Evolutionary conservation across 2,113 vertebrate species (phyloP).

Genomic region (Elanus axillaris): DNA sequence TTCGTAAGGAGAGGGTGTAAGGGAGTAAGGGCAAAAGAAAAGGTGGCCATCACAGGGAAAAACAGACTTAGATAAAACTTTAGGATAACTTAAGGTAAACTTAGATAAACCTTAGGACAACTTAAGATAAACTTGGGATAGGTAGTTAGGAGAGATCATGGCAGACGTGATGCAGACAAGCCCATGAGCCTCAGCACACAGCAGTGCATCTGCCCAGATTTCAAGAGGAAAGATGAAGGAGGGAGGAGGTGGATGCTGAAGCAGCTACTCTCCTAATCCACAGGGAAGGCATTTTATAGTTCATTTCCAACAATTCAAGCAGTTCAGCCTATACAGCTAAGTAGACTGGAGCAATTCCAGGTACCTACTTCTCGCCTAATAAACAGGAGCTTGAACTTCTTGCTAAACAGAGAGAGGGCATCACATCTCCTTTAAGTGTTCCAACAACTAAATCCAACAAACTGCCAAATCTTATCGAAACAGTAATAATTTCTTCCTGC

Average conservation of each 20-base stretch:
- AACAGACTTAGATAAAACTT: neutral
- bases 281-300: neutral
- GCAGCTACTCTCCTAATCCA: neutral
- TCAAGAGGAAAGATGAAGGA: neutral
- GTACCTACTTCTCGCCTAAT: neutral
- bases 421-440: neutral
- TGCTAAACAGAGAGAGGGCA: neutral
- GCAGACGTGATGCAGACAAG: neutral
- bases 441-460: neutral
- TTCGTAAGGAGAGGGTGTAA: neutral
- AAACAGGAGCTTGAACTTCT: neutral
- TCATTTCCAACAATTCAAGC: neutral
- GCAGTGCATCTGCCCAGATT: neutral
- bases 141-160: fast-evolving
- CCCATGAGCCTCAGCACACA: fast-evolving
- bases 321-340: neutral
- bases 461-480: neutral
- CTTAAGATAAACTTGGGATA: neutral
- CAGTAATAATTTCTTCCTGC: neutral
- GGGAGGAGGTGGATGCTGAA: neutral
- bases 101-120: neutral
- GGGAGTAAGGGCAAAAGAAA: neutral
- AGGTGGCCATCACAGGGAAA: neutral
- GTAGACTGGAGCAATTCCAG: neutral
- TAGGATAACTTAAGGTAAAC: neutral